phyloP scores from a whole-genome alignment of 1,140 invertebrate genomes.

The Reticulitermes speratus region DNA sequence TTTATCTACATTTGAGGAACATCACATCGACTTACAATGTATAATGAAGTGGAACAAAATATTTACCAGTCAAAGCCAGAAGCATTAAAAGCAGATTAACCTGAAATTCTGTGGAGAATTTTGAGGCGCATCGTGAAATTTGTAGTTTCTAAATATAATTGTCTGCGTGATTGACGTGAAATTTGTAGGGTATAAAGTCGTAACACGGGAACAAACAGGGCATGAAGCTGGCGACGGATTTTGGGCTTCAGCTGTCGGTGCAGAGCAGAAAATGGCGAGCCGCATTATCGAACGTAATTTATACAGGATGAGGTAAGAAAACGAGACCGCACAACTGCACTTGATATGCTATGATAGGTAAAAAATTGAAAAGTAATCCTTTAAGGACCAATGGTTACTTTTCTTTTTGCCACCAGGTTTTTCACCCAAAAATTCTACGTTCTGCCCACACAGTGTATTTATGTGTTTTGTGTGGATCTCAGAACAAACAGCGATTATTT shows the following conservation, averaged over 20 bases:
- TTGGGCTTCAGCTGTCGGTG: neutral
- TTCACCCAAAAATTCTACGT: no score
- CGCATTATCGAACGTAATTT: neutral
- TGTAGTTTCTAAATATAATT: neutral
- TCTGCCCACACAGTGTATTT: no score
- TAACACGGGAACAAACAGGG: neutral
- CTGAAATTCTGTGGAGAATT: neutral
- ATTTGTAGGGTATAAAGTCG: neutral
- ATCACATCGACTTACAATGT: neutral
- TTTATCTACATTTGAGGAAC: neutral
- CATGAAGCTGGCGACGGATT: neutral
- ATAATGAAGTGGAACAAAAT: neutral
- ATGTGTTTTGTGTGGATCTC: no score
- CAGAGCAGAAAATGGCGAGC: neutral
- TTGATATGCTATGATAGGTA: neutral
- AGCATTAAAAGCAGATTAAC: neutral
- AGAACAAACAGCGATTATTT: no score
- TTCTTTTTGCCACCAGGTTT: no score
- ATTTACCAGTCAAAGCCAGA: neutral
- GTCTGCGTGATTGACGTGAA: neutral
- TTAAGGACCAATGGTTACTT: no score
- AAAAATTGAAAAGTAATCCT: no score
- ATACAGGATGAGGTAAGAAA: neutral
- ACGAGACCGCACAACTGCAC: neutral
- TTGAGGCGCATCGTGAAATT: neutral